These are phyloP conservation scores for Dolichoris vasculosae DNA, from an alignment of 1,140 invertebrate genomes.

Conservation along the genomic window DNA sequence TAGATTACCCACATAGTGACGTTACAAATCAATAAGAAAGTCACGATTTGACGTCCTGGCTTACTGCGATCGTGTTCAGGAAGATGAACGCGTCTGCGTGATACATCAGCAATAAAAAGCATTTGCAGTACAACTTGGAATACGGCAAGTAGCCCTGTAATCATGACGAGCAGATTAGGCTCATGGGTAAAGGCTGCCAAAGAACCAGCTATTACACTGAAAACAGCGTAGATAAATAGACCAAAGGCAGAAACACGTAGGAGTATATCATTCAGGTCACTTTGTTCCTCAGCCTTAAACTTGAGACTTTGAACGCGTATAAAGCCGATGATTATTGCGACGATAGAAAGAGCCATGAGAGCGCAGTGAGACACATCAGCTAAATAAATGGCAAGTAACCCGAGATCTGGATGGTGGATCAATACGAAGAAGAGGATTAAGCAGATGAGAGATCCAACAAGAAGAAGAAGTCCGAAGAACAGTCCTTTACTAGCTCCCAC, in stretches of 20 bases:
- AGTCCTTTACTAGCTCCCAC: slow-evolving; percentile 93
- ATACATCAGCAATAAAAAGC: slow-evolving; percentile 95
- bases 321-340: slow-evolving; percentile 93
- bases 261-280: slow-evolving; percentile 91
- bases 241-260: slow-evolving; percentile 93
- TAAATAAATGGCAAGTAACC: slow-evolving; percentile 89
- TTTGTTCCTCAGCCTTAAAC: slow-evolving; percentile 91
- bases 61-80: slow-evolving; percentile 94
- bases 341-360: slow-evolving; percentile 88
- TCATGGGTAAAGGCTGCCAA: slow-evolving; percentile 88
- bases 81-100: slow-evolving; percentile 89
- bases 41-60: slow-evolving; percentile 95
- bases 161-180: slow-evolving; percentile 91
- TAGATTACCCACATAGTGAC: slow-evolving; percentile 96
- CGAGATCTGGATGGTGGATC: slow-evolving; percentile 86
- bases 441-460: slow-evolving; percentile 94
- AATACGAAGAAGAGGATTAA: slow-evolving; percentile 95
- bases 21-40: slow-evolving; percentile 95
- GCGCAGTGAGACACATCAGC: slow-evolving; percentile 92
- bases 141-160: slow-evolving; percentile 89
- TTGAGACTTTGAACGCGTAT: slow-evolving; percentile 87
- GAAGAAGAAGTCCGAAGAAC: slow-evolving; percentile 92
- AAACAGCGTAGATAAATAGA: slow-evolving; percentile 92
- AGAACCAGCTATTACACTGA: slow-evolving; percentile 93
- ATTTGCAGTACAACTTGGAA: slow-evolving; percentile 93